Evolutionary conservation across 1,140 invertebrate genomes (phyloP).

Genomic region (Macrocentrus cingulum): DNA sequence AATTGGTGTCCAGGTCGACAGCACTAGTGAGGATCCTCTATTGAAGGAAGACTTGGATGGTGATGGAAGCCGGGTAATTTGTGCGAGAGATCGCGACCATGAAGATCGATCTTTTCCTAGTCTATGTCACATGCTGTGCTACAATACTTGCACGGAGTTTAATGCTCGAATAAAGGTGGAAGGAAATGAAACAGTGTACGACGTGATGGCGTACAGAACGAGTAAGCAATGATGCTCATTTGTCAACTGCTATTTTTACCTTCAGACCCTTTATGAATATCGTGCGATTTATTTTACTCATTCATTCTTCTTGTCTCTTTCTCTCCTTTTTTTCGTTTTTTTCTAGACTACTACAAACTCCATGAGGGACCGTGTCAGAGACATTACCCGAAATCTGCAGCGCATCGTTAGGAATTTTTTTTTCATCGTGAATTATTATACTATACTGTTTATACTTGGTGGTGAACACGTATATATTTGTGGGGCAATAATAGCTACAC

Average conservation of each 20-base stretch:
- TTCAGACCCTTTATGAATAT: conserved; percentile 6
- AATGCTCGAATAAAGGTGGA: conserved; percentile 27
- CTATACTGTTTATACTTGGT: too few relatives aligned
- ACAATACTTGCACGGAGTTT: conserved; percentile 45
- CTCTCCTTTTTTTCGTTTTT: conserved; percentile 28
- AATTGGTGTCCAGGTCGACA: conserved; percentile 21
- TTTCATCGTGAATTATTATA: too few relatives aligned
- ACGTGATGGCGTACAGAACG: conserved; percentile 35
- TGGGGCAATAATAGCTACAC: too few relatives aligned
- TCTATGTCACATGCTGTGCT: conserved; percentile 52
- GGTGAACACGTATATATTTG: too few relatives aligned
- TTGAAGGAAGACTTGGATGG: conserved; percentile 36
- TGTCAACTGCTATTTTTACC: conserved; percentile 13
- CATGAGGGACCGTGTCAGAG: conserved; percentile 37
- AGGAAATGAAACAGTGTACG: conserved; percentile 25
- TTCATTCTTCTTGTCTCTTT: background rate
- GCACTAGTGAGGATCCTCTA: conserved; percentile 8
- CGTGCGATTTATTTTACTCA: conserved; percentile 8
- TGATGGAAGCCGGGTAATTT: conserved; percentile 46
- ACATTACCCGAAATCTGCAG: conserved; percentile 3
- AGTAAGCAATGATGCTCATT: conserved; percentile 38
- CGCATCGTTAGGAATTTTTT: too few relatives aligned
- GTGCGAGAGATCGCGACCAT: conserved; percentile 44
- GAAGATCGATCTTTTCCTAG: conserved; percentile 48
- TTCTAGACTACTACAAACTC: conserved; percentile 43